Percentiles rank a stretch among this genome's conserved stretches.
Conservation (phyloP, 2,888 invertebrate species). For the Atethmia centrago region DNA sequence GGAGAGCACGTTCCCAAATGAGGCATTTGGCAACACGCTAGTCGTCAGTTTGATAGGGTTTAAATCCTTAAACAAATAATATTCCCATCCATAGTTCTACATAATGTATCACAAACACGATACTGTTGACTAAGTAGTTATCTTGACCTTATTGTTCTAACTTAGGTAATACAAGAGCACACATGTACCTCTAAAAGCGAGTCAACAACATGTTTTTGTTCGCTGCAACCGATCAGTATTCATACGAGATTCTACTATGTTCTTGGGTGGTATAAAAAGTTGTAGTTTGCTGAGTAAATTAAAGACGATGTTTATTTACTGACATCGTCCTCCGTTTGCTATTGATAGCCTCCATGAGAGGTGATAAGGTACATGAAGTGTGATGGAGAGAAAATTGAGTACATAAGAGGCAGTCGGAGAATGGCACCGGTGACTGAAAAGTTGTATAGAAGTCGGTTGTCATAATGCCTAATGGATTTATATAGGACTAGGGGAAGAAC, state of each 20-base stretch:
- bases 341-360: no score
- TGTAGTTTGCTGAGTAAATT: constrained; percentile 29
- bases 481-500: no score
- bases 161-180: constrained; percentile 54
- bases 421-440: no score
- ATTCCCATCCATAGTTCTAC: background rate
- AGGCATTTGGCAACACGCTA: no score
- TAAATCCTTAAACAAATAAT: background rate
- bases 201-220: constrained; percentile 57
- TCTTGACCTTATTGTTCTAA: constrained; percentile 52
- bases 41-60: background rate
- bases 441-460: no score
- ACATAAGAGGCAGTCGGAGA: no score
- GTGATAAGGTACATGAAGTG: no score
- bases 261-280: constrained; percentile 19
- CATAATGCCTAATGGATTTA: no score
- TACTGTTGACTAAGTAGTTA: constrained; percentile 6
- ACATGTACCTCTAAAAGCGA: constrained; percentile 14
- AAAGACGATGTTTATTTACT: constrained; percentile 14
- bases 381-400: no score
- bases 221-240: constrained; percentile 41
- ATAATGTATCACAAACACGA: constrained; percentile 9
- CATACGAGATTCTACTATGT: constrained; percentile 35
- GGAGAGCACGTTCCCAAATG: no score
- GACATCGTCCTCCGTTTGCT: background rate